These are phyloP conservation scores for Trichoplusia ni DNA, from an alignment of 1,140 invertebrate genomes.

Conservation along the genomic window DNA sequence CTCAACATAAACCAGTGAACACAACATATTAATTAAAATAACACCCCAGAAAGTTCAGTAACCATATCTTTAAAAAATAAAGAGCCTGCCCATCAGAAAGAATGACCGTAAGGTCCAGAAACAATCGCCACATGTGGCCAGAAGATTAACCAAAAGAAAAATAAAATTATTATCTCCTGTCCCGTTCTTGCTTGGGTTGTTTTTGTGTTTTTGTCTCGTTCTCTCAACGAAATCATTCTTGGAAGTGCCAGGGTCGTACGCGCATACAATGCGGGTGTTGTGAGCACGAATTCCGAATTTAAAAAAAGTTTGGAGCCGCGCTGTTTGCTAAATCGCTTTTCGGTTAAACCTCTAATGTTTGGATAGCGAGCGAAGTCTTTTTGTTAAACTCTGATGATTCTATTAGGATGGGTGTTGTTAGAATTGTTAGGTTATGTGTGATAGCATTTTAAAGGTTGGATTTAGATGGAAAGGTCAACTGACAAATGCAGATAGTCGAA, in stretches of 20 bases:
- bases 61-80: conserved; percentile 49
- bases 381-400: conserved; percentile 4
- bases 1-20: conserved; percentile 17
- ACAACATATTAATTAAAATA: conserved; percentile 54
- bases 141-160: conserved; percentile 78
- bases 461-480: too few species aligned
- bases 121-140: conserved; percentile 78
- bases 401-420: too few species aligned
- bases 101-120: conserved; percentile 77
- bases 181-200: conserved; percentile 39
- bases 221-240: conserved; percentile 71
- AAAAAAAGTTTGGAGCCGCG: conserved; percentile 59
- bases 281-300: conserved; percentile 45
- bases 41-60: conserved; percentile 42
- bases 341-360: conserved; percentile 21
- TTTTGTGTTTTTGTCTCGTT: conserved; percentile 42
- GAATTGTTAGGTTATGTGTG: too few species aligned
- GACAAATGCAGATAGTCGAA: too few species aligned
- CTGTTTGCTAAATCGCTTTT: conserved; percentile 48
- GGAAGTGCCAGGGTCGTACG: conserved; percentile 69
- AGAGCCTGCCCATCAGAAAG: conserved; percentile 52
- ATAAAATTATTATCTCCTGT: conserved; percentile 66
- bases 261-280: conserved; percentile 74
- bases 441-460: too few species aligned
- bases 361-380: conserved; percentile 9